Percentiles rank a stretch among this genome's conserved stretches.
Evolutionary conservation across 2,113 vertebrate genomes (phyloP).

Genomic region (Pipra filicauda): DNA sequence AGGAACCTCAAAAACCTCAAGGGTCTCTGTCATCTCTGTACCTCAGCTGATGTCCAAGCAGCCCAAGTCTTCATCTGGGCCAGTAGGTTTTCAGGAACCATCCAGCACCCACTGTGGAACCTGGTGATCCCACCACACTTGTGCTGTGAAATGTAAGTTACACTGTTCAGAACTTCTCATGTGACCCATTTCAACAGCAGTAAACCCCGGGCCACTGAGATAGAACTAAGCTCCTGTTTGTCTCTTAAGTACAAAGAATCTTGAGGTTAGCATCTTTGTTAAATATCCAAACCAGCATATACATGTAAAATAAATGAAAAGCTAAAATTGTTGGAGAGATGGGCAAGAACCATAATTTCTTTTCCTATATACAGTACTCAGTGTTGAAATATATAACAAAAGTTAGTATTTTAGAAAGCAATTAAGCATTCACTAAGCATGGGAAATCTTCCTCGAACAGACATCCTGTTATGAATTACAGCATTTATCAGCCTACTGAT

Average conservation of each 20-base stretch:
- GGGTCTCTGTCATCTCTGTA: neutral
- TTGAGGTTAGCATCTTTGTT: neutral
- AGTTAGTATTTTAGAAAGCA: neutral
- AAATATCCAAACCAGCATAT: neutral
- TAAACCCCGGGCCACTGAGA: neutral
- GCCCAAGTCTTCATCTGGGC: neutral
- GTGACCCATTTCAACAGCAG: neutral
- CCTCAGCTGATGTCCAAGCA: neutral
- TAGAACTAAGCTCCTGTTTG: neutral
- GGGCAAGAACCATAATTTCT: neutral
- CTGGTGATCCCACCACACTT: neutral
- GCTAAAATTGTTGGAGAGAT: neutral
- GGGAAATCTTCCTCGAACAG: conserved; percentile 7
- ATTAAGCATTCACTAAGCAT: neutral
- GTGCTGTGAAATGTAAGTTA: neutral
- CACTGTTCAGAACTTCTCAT: neutral
- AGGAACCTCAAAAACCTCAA: neutral
- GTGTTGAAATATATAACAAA: neutral
- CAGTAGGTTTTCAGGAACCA: neutral
- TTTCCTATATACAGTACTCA: neutral
- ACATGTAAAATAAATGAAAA: neutral
- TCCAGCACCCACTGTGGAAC: neutral
- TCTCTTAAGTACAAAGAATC: neutral
- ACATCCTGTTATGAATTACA: neutral
- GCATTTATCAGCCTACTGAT: conserved; percentile 27